Evolutionary conservation across 2,113 vertebrate species (phyloP).

Genomic region (Gallinago jamesoni): DNA sequence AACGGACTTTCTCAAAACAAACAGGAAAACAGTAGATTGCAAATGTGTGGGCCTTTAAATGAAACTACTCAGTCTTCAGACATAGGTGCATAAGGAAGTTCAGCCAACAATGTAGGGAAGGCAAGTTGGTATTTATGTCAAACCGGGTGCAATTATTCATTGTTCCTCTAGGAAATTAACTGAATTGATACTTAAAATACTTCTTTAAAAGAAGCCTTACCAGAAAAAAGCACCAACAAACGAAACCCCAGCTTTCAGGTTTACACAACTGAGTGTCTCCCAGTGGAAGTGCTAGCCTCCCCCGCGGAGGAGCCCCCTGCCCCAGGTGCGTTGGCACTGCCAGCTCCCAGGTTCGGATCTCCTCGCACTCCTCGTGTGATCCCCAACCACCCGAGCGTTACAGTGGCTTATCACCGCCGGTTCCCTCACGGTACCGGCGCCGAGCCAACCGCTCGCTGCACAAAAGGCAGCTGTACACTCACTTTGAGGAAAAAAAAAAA

Average conservation of each 20-base stretch:
- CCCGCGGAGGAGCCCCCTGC: background rate
- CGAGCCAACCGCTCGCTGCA: background rate
- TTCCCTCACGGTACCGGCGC: background rate
- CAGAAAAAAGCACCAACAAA: background rate
- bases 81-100: accelerated
- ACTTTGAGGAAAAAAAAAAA: background rate
- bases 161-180: background rate
- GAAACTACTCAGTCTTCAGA: background rate
- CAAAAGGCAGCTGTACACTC: background rate
- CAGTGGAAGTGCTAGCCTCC: background rate
- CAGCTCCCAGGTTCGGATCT: background rate
- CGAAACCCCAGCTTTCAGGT: background rate
- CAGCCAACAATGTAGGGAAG: accelerated
- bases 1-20: background rate
- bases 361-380: background rate
- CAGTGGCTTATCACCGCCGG: background rate
- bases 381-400: background rate
- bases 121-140: accelerated
- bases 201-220: background rate
- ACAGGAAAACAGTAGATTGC: background rate
- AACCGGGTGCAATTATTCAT: accelerated
- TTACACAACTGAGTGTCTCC: accelerated
- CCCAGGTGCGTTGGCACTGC: background rate
- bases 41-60: background rate
- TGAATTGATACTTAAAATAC: background rate